phyloP scores from a whole-genome alignment of 2,113 vertebrate genomes.

The Lycaon pictus region DNA sequence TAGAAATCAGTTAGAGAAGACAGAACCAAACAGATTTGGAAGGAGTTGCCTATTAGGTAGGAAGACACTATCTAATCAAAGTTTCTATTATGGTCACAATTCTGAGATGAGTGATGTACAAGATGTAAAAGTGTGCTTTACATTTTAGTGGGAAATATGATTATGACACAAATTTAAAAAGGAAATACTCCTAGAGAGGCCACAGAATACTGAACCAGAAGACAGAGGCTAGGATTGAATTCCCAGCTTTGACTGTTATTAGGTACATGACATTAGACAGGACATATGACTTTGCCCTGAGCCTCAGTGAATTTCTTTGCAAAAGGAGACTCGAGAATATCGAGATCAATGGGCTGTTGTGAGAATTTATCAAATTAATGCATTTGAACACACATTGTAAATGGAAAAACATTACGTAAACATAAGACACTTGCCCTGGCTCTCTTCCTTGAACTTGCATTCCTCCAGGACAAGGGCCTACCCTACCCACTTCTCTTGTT shows the following conservation, averaged over 20 bases:
- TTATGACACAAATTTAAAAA: not conserved
- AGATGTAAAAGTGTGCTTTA: not conserved
- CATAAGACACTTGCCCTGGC: not conserved
- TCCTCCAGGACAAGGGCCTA: not conserved
- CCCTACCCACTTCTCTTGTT: not conserved
- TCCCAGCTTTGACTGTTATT: conserved; percentile 17
- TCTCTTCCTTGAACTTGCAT: not conserved
- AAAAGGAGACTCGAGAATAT: not conserved
- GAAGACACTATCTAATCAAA: not conserved
- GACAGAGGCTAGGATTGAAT: not conserved
- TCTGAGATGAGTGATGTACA: not conserved
- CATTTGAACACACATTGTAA: not conserved
- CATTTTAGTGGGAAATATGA: not conserved
- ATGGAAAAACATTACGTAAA: conserved; percentile 9
- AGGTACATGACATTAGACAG: not conserved
- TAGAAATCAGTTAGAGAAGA: not conserved
- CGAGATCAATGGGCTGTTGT: not conserved
- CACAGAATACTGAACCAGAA: not conserved
- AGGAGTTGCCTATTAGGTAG: not conserved
- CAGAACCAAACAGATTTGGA: not conserved
- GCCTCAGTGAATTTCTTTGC: not conserved
- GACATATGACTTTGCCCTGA: not conserved
- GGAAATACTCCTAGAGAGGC: not conserved
- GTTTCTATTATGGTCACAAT: not conserved
- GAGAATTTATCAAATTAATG: conserved; percentile 1